Evolutionary conservation across 2,797 vertebrate genomes (phyloP), one percentile per base, ranked within the genome.

Genomic region (Sciurus carolinensis): DNA sequence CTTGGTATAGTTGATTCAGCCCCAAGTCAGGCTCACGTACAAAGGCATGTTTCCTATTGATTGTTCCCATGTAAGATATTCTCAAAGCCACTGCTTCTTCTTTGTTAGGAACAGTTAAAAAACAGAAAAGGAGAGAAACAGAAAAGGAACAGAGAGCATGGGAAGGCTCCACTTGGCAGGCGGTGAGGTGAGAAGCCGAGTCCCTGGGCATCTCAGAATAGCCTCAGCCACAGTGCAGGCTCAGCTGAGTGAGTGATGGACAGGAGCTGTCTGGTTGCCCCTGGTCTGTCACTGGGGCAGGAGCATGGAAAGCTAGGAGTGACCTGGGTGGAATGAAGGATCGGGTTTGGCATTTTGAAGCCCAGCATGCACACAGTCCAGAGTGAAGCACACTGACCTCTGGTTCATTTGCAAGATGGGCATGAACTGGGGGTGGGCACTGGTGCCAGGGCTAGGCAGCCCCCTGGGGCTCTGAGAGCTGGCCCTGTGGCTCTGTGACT

Each of bases 1-100:
- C 97, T 98, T 98, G 98, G 98, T 99, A 98, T 99, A 88, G 98
- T 99, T 99, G 99, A 99, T 99, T 99, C 99, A 98, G 99, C 99
- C 98, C 99, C 96, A 88, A 98, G 98, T 98, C 97, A 98, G 98
- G 98, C 98, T 98, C 99, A 99, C 99, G 99, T 99, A 99, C 98
- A 99, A 99, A 99, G 98, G 99, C 99, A 99, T 99, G 98, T 99
- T 99, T 98, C 97, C 98, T 99, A 99, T 99, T 99, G 98, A 98
- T 96, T 98, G 98, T 99, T 98, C 98, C 96, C 83, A 98, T 98
- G 98, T 99, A 98, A 99, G 98, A 98, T 98, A 98, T 98, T 98
- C 98, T 98, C 98, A 98, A 98, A 98, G 98, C 98, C 98, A 97
- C 98, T 98, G 98, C 98, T 98, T 98, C 98, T 98, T 98, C 98